Conservation (phyloP, 2,797 vertebrate genomes). For the Hirundo rustica region DNA sequence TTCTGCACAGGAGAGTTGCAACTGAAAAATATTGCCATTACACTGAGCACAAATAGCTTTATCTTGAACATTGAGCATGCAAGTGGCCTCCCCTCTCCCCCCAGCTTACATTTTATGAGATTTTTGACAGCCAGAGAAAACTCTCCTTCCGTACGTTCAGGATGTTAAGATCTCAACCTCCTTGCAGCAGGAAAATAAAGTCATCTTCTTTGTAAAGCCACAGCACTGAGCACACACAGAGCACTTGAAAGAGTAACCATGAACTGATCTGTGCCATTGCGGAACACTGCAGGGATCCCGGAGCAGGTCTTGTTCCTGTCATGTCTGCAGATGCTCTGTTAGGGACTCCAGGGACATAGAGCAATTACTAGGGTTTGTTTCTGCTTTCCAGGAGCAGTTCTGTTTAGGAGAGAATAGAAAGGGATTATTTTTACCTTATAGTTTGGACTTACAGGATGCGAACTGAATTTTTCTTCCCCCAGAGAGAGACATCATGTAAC, state of each 20-base stretch:
- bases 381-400: conserved; percentile 72
- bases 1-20: conserved; percentile 5
- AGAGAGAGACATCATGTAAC: neutral
- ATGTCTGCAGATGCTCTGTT: conserved; percentile 68
- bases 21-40: conserved; percentile 37
- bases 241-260: conserved; percentile 32
- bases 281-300: conserved; percentile 45
- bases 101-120: conserved; percentile 52
- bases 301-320: conserved; percentile 64
- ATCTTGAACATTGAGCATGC: conserved; percentile 43
- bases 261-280: conserved; percentile 50
- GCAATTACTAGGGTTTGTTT: conserved; percentile 71
- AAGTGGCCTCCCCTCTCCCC: conserved; percentile 39
- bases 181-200: conserved; percentile 49
- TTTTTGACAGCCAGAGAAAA: conserved; percentile 50
- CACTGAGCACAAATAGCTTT: conserved; percentile 33
- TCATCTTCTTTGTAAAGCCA: conserved; percentile 58
- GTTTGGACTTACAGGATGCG: conserved; percentile 27
- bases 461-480: conserved; percentile 10
- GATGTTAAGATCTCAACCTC: conserved; percentile 62
- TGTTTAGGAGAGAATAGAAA: conserved; percentile 73
- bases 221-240: conserved; percentile 36
- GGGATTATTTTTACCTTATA: conserved; percentile 64
- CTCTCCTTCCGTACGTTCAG: conserved; percentile 48
- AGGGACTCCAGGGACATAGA: conserved; percentile 66